These are phyloP conservation scores for Temnothorax ravouxi DNA, from an alignment of 2,888 invertebrate genomes.

Conservation along the genomic window DNA sequence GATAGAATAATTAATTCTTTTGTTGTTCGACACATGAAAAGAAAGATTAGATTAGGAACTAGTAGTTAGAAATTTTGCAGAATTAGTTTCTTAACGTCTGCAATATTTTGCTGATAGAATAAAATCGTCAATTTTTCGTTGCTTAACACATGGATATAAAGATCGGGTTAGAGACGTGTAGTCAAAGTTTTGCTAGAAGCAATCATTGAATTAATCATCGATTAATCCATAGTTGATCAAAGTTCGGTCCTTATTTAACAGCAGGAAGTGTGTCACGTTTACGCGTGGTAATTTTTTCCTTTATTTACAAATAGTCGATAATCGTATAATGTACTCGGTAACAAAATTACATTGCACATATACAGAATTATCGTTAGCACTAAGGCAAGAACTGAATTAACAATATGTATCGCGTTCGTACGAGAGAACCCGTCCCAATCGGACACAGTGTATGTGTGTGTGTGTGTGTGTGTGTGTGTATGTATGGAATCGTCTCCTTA, in stretches of 20 bases:
- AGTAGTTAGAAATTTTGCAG: background rate
- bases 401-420: slow-evolving; percentile 69
- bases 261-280: slow-evolving; percentile 10
- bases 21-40: background rate
- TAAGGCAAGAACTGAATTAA: slow-evolving; percentile 79
- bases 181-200: background rate
- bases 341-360: slow-evolving; percentile 85
- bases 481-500: slow-evolving; percentile 68
- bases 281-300: slow-evolving; percentile 72
- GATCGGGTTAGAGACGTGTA: background rate
- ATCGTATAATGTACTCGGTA: slow-evolving; percentile 82
- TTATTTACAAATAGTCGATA: slow-evolving; percentile 85
- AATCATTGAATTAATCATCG: background rate
- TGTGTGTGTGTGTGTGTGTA: background rate
- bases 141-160: background rate
- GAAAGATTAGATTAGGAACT: background rate
- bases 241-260: background rate
- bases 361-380: slow-evolving; percentile 82
- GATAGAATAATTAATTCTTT: background rate
- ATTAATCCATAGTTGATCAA: too few relatives aligned
- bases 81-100: background rate
- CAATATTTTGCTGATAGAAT: background rate
- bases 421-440: slow-evolving; percentile 77
- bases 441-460: slow-evolving; percentile 40
- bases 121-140: background rate